Conservation (phyloP, 2,888 invertebrate genomes). For the Stenolophus ochropezus region DNA sequence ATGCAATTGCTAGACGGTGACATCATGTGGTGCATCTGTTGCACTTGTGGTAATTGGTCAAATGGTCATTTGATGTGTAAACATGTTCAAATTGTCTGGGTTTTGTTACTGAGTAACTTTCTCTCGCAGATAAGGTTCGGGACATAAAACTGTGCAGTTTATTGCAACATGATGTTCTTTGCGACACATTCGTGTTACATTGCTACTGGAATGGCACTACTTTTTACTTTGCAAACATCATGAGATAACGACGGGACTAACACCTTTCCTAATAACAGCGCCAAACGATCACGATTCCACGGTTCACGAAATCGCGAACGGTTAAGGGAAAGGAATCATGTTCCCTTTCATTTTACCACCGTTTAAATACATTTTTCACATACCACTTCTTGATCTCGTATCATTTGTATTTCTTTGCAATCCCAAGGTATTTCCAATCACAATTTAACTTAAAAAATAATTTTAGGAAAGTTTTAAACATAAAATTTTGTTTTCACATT, state of each 20-base stretch:
- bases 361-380: no score
- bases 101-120: conserved; percentile 39
- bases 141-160: conserved; percentile 13
- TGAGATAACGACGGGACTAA: background rate
- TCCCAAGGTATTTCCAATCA: no score
- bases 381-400: no score
- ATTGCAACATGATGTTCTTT: conserved; percentile 14
- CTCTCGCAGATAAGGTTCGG: conserved; percentile 16
- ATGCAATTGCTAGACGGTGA: conserved; percentile 54
- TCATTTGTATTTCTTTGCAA: no score
- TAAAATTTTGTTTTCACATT: no score
- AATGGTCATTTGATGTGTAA: conserved; percentile 42
- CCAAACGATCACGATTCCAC: background rate
- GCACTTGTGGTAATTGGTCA: conserved; percentile 55
- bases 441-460: no score
- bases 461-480: no score
- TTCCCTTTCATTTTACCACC: no score
- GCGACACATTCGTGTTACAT: conserved; percentile 17
- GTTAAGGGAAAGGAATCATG: no score
- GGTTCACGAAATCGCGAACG: no score
- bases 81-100: conserved; percentile 25
- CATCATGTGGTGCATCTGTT: conserved; percentile 51
- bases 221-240: background rate
- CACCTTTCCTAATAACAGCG: background rate
- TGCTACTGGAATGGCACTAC: background rate